Base-by-base conservation (phyloP, 2,797 vertebrate species). In the Microctenopoma lineatum region DNA sequence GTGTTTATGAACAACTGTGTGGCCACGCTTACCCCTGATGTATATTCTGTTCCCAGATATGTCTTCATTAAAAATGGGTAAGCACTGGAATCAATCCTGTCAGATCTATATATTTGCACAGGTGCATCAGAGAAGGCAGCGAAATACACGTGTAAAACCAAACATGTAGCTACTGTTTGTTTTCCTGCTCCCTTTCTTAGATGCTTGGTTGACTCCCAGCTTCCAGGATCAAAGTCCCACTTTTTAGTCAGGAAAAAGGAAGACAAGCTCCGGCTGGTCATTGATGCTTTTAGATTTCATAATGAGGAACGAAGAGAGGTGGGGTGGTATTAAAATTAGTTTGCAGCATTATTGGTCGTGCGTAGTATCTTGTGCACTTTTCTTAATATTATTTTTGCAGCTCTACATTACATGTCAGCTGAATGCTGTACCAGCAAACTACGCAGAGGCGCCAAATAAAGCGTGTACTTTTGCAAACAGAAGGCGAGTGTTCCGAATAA, bases 1-100 rank as follows among this genome's bases (percentile, higher is more conserved):
- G 85, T 95, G 25, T 95, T 92, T 67, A 10, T 94, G 59, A 93
- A 79, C 72, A 87, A 77, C 68, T 95, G 93, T 52, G 86, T 94
- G 57, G 94, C 94, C 7, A 94, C 92, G 0, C 76, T 91, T 7
- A 3, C 70, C 3, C 87, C 86, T 4, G 89, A 92, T 1, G 38
- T 75, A 0, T 2, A 85, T 55, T 88, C 93, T 0, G 25, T 48
- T 5, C 93, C 94, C 11, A 87, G 84, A 87, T 94, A 94, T 3
- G 25, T 63, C 1, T 94, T 94, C 11, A 70, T 95, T 59, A 81
- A 93, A 18, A 74, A 91, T 16, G 93, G 93, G 93, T 93, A 53
- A 84, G 81, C 0, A 9, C 5, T 2, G 11, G 5, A 13, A 10
- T 42, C 12, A 6, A 15, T n/a, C 5, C 41, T 44, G 41, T 38